Evolutionary conservation across 2,888 invertebrate genomes (phyloP).

Genomic region (Rhopalosiphum nymphaeae): DNA sequence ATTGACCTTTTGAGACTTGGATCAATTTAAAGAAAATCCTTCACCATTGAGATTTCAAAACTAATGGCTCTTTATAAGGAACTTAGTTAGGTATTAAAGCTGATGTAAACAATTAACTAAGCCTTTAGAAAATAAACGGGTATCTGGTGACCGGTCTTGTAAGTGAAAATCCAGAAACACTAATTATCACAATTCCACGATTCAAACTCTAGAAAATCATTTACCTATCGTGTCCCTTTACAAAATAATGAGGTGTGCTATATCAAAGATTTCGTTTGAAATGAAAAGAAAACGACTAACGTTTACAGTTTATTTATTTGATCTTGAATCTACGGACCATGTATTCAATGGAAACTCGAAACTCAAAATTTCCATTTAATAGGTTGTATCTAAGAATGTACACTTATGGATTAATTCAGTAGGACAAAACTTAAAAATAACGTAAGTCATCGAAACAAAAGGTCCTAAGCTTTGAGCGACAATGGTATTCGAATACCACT

Average conservation of each 20-base stretch:
- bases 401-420: not conserved
- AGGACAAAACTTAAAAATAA: not conserved
- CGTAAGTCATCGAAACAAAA: not conserved
- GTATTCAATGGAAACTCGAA: not conserved
- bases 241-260: not conserved
- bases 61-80: not conserved
- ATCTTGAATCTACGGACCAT: not conserved
- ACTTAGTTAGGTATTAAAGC: conserved; percentile 13
- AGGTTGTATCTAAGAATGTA: no score
- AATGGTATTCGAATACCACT: conserved; percentile 17
- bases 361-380: not conserved
- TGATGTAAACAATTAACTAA: conserved; percentile 34
- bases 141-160: conserved; percentile 14
- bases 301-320: not conserved
- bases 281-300: not conserved
- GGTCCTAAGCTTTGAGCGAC: not conserved
- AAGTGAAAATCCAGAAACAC: not conserved
- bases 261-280: not conserved
- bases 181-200: not conserved
- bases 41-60: not conserved
- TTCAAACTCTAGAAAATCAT: not conserved
- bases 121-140: not conserved
- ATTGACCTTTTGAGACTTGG: not conserved
- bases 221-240: not conserved
- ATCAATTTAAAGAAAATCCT: not conserved